phyloP scores from a whole-genome alignment of 2,888 invertebrate genomes.

The Epistrophella euchroma region DNA sequence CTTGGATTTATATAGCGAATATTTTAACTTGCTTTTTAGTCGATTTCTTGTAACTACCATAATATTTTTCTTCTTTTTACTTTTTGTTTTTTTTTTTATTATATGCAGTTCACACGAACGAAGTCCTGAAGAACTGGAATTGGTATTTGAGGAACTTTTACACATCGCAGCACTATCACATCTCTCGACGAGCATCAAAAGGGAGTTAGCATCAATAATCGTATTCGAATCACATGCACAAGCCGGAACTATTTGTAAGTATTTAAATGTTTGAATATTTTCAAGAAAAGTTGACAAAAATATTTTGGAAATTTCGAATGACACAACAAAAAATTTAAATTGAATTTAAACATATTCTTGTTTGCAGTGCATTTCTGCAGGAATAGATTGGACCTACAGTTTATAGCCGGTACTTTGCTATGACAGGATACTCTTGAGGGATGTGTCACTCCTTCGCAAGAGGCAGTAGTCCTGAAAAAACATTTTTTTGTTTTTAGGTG shows the following conservation, averaged over 20 bases:
- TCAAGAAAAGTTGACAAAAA: not conserved
- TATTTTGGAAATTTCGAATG: not conserved
- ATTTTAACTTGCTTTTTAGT: slow-evolving; percentile 29
- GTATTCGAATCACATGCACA: slow-evolving; percentile 92
- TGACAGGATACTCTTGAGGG: too few relatives aligned
- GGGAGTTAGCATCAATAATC: slow-evolving; percentile 91
- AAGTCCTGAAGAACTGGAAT: slow-evolving; percentile 90
- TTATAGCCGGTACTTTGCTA: too few relatives aligned
- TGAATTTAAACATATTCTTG: too few relatives aligned
- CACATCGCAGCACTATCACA: slow-evolving; percentile 93
- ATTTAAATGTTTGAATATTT: slow-evolving; percentile 19
- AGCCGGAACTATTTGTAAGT: slow-evolving; percentile 91
- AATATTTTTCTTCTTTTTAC: slow-evolving; percentile 1
- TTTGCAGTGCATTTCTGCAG: too few relatives aligned
- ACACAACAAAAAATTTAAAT: not conserved
- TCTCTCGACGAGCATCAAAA: slow-evolving; percentile 91
- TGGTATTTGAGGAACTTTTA: slow-evolving; percentile 92
- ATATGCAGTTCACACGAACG: slow-evolving; percentile 88
- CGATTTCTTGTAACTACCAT: slow-evolving; percentile 12
- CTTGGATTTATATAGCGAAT: slow-evolving; percentile 1
- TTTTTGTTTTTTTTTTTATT: slow-evolving; percentile 34
- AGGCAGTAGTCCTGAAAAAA: too few relatives aligned
- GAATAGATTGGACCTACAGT: too few relatives aligned
- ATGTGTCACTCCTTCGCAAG: too few relatives aligned
- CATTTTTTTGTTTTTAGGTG: too few relatives aligned